Conservation (phyloP, 2,113 vertebrate species). For the Cettia cetti region DNA sequence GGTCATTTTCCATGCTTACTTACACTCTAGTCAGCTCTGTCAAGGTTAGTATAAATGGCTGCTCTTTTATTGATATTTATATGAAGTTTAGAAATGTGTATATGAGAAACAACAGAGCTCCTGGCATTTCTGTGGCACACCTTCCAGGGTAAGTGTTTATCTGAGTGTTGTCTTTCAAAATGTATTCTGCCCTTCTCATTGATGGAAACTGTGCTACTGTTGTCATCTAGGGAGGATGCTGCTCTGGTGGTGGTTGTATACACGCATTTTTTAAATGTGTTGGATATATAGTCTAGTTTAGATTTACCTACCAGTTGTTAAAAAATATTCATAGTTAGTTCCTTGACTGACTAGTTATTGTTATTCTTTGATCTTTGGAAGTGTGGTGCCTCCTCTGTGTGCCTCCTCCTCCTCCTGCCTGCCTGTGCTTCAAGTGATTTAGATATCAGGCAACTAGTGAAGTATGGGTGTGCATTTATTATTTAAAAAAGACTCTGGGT, state of each 20-base stretch:
- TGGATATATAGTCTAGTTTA: neutral
- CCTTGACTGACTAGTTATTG: neutral
- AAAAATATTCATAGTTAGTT: neutral
- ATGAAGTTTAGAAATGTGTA: neutral
- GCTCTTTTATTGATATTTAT: neutral
- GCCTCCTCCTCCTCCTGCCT: too few relatives aligned
- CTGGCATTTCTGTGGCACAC: neutral
- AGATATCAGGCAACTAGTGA: neutral
- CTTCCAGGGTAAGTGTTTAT: neutral
- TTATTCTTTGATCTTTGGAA: neutral
- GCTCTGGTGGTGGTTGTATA: neutral
- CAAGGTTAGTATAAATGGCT: neutral
- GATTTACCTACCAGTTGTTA: neutral
- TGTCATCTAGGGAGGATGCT: neutral
- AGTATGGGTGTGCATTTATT: neutral
- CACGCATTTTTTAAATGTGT: neutral
- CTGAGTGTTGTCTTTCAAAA: neutral
- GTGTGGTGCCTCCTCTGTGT: neutral
- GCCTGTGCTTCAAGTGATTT: neutral
- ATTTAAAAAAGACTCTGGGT: neutral
- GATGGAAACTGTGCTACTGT: neutral
- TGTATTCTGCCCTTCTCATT: neutral
- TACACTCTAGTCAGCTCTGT: neutral
- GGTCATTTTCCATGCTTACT: neutral
- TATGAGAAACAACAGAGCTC: neutral